A percentile compares a stretch with the other conserved stretches of the same genome.
Evolutionary conservation across 2,113 vertebrate species (phyloP).

Genomic region (Talpa occidentalis): DNA sequence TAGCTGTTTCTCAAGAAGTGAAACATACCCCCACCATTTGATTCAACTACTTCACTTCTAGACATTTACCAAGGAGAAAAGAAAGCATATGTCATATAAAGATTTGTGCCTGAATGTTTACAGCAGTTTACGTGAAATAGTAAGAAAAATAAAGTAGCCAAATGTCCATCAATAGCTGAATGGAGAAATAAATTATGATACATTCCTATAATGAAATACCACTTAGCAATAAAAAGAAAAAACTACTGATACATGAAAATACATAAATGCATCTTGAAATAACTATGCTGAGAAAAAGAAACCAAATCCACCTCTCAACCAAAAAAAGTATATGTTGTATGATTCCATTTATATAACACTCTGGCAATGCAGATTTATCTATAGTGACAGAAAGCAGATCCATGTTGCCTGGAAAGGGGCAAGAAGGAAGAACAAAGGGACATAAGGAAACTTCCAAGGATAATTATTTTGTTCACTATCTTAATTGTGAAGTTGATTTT

Average conservation of each 20-base stretch:
- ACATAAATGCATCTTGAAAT: background rate
- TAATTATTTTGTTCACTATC: background rate
- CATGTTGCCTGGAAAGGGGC: background rate
- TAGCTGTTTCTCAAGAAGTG: conserved; percentile 2
- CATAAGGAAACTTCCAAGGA: background rate
- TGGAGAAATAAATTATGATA: background rate
- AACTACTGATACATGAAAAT: background rate
- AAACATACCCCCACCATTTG: background rate
- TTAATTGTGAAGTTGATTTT: background rate
- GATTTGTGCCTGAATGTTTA: background rate
- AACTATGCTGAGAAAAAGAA: background rate
- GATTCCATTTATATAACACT: background rate
- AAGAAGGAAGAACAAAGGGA: background rate
- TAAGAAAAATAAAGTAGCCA: background rate
- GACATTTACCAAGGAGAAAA: background rate
- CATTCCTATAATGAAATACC: background rate
- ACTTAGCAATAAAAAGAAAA: background rate
- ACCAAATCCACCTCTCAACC: background rate
- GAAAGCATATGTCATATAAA: background rate
- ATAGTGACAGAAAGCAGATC: background rate
- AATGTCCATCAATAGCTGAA: background rate
- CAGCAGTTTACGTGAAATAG: background rate
- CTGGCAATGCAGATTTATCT: background rate
- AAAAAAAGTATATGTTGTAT: background rate
- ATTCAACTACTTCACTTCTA: background rate